Conservation (phyloP, 2,888 invertebrate genomes). For the Cantharis lateralis region DNA sequence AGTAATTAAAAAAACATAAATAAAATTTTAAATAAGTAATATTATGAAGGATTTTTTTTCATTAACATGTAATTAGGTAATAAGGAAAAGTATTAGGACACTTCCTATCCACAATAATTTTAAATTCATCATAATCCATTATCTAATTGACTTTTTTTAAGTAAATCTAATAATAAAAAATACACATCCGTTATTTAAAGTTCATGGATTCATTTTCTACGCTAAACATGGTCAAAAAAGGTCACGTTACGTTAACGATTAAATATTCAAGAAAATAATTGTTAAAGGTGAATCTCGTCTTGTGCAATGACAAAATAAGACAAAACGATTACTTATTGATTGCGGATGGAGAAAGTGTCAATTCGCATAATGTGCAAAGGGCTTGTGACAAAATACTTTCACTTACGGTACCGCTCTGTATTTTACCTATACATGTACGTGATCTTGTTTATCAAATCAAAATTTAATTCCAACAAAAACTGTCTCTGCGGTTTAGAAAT, state of each 20-base stretch:
- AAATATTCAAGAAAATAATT: background rate
- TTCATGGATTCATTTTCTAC: background rate
- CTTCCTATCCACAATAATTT: background rate
- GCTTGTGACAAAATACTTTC: conserved; percentile 9
- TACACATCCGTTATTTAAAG: background rate
- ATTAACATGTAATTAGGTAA: background rate
- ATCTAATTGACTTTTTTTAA: background rate
- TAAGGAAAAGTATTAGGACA: background rate
- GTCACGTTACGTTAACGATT: background rate
- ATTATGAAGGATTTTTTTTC: background rate
- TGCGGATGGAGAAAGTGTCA: conserved; percentile 18
- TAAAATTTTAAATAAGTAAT: background rate
- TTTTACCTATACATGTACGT: conserved; percentile 6
- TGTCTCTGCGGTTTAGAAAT: conserved; percentile 6
- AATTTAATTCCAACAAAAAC: conserved; percentile 4
- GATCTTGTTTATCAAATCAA: conserved; percentile 10
- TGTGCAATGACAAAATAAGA: conserved; percentile 7
- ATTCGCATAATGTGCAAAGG: conserved; percentile 18
- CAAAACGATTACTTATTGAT: background rate
- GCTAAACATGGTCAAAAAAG: background rate
- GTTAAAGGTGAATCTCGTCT: conserved; percentile 16
- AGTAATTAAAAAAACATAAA: background rate
- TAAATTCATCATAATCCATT: background rate
- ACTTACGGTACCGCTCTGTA: conserved; percentile 13
- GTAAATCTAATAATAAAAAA: background rate